Evolutionary conservation across 2,888 invertebrate species (phyloP).

Genomic region (Ichneumoninae sp.): DNA sequence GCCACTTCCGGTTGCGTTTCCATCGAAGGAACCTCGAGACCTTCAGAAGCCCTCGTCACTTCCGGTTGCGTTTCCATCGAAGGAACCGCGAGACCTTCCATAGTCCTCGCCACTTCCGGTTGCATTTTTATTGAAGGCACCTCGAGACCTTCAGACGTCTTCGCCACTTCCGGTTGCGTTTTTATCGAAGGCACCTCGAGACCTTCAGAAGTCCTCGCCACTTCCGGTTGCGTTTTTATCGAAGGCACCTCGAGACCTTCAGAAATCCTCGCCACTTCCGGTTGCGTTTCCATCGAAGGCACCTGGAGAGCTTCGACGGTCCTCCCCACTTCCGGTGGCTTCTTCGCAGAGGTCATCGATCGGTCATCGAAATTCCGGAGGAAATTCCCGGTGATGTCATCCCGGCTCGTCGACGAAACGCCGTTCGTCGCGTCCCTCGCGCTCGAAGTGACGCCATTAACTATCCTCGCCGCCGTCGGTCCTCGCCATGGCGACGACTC

Average conservation of each 20-base stretch:
- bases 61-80: background rate
- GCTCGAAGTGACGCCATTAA: background rate
- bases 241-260: background rate
- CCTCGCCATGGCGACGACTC: conserved; percentile 33
- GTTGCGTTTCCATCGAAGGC: background rate
- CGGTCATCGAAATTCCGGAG: background rate
- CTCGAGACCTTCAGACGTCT: background rate
- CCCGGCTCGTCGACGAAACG: conserved; percentile 10
- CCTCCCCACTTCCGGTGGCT: too few relatives aligned
- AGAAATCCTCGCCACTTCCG: background rate
- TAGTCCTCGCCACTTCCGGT: background rate
- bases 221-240: too few relatives aligned
- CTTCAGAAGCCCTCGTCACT: background rate
- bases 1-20: background rate
- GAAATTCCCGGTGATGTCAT: conserved; percentile 16
- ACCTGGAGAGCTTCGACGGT: background rate
- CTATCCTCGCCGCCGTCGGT: background rate
- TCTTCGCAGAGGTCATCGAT: background rate
- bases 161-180: background rate
- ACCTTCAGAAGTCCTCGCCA: background rate
- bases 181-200: background rate
- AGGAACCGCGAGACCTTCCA: background rate
- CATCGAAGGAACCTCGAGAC: background rate
- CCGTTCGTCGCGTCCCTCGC: conserved; percentile 2
- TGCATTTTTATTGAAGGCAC: background rate